phyloP scores from a whole-genome alignment of 2,113 vertebrate genomes.

The Aspidoscelis tigris region DNA sequence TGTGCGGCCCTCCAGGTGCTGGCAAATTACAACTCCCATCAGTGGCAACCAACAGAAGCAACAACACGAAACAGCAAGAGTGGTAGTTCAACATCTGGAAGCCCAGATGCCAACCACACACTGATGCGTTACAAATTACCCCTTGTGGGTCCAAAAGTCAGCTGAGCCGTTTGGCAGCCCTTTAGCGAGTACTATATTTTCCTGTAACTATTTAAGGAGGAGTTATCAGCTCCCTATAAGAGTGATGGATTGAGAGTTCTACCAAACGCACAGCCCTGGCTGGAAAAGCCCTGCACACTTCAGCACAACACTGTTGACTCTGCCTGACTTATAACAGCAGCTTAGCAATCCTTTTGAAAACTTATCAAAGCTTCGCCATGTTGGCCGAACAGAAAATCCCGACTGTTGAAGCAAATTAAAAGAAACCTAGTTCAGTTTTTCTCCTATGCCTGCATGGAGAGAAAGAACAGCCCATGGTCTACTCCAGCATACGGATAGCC shows the following conservation, averaged over 20 bases:
- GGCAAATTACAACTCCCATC: too few relatives aligned
- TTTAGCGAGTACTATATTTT: not conserved
- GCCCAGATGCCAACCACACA: too few relatives aligned
- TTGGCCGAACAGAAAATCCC: not conserved
- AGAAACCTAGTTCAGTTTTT: not conserved
- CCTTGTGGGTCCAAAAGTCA: not conserved
- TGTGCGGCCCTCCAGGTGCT: too few relatives aligned
- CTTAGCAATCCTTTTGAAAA: not conserved
- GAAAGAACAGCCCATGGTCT: not conserved
- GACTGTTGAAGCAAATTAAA: fast-evolving
- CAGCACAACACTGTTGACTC: not conserved
- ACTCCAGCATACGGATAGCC: too few relatives aligned
- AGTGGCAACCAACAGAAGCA: too few relatives aligned
- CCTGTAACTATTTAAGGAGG: too few relatives aligned
- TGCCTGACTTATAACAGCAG: too few relatives aligned
- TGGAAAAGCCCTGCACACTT: not conserved
- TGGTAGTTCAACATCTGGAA: too few relatives aligned
- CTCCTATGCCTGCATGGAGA: not conserved
- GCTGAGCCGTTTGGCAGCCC: not conserved
- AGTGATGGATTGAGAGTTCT: not conserved
- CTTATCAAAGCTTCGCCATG: not conserved
- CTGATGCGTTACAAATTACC: not conserved
- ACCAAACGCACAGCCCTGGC: not conserved
- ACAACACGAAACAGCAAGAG: too few relatives aligned
- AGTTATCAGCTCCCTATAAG: not conserved